A percentile compares a stretch with the other conserved stretches of the same genome.
These are phyloP conservation scores for Dendronephthya gigantea DNA, from an alignment of 64 coral and sea anemone species.

Conservation along the genomic window DNA sequence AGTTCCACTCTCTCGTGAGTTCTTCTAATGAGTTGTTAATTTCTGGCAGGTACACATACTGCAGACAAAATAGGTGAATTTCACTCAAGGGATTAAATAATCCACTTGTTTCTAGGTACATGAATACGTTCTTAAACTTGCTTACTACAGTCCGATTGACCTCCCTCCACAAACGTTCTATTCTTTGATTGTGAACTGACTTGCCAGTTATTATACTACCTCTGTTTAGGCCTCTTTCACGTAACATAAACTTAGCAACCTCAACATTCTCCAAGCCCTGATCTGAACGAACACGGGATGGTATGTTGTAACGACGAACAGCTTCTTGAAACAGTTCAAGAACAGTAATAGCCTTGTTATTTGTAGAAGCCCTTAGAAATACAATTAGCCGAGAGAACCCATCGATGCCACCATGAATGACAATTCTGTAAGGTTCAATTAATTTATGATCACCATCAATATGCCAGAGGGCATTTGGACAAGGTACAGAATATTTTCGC, in stretches of 20 bases:
- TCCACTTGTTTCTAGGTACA: conserved; percentile 15
- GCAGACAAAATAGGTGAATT: conserved; percentile 1
- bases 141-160: conserved; percentile 1
- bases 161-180: conserved; percentile 10
- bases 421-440: conserved; percentile 1
- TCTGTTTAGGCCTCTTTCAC: neutral
- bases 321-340: neutral
- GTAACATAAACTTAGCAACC: neutral
- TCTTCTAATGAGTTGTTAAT: conserved; percentile 2
- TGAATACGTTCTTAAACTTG: conserved; percentile 8
- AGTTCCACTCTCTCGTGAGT: neutral
- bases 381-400: neutral
- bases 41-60: neutral
- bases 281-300: conserved; percentile 9
- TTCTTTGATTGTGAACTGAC: neutral
- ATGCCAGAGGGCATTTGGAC: conserved; percentile 38
- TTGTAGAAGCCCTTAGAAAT: neutral
- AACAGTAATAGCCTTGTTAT: conserved; percentile 1
- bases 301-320: neutral
- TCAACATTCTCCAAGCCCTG: conserved; percentile 1
- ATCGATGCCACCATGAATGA: conserved; percentile 9
- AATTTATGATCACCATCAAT: conserved; percentile 11
- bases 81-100: neutral
- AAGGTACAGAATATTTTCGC: conserved; percentile 42
- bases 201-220: conserved; percentile 3